Conservation (phyloP, 2,113 vertebrate species). For the Taxidea taxus region DNA sequence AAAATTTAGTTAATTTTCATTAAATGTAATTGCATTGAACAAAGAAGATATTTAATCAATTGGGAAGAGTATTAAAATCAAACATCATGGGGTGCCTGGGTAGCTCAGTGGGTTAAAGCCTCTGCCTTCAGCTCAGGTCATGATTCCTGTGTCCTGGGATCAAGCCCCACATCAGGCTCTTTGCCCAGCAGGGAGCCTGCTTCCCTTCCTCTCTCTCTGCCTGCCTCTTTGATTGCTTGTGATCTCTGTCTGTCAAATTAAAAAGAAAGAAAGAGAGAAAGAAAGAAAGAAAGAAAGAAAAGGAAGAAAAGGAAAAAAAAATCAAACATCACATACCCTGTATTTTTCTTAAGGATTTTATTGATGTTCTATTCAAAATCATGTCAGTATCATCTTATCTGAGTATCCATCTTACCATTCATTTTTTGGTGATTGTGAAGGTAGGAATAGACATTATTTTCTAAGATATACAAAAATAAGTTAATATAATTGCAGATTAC, state of each 20-base stretch:
- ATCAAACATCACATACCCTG: neutral
- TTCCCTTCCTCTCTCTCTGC: too few relatives aligned
- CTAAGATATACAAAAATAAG: neutral
- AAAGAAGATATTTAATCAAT: neutral
- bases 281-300: too few relatives aligned
- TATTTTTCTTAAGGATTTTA: neutral
- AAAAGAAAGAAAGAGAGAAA: too few relatives aligned
- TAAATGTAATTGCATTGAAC: neutral
- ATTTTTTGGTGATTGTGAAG: neutral
- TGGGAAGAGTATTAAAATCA: neutral
- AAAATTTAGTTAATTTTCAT: neutral
- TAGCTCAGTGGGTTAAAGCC: too few relatives aligned
- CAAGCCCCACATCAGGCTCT: too few relatives aligned
- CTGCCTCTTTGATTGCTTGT: too few relatives aligned
- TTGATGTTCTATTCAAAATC: neutral
- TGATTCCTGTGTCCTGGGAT: too few relatives aligned
- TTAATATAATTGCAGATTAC: neutral
- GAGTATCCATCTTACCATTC: neutral
- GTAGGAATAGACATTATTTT: neutral
- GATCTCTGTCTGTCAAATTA: too few relatives aligned
- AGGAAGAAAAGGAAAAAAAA: too few relatives aligned
- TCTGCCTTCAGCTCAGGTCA: too few relatives aligned
- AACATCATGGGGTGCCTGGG: too few relatives aligned
- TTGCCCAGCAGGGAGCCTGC: too few relatives aligned
- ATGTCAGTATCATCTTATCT: neutral